Base-by-base conservation (phyloP, 2,888 invertebrate species). In the Tinea trinotella region DNA sequence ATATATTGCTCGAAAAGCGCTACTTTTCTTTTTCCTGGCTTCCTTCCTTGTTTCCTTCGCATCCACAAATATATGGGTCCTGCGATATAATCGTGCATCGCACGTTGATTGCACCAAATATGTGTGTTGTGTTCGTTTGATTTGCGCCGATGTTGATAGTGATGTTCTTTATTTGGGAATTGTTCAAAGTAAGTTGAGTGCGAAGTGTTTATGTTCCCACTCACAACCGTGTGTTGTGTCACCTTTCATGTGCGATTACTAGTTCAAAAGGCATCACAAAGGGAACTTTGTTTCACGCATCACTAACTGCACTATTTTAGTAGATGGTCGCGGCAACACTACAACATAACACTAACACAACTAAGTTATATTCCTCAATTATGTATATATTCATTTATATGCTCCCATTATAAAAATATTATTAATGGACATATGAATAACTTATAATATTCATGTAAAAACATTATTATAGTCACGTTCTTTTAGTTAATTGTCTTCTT, bases 241-340 rank as follows among this genome's bases (percentile, higher is more conserved):
- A 30, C 3, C 40, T 40, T 40, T 40, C 13, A 7, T 40, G 40
- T 7, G 13, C 40, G 40, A 40, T 40, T 12, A 40, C 13, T 4
- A 12, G 10, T 40, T 40, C 13, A 40, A 15, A 40, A 15, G 40
- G 13, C 40, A 30, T 30, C 30, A 30, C 30, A 30, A 30, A 7
- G n/a, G 40, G 40, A 13, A 15, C 40, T 40, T 40, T 35, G 35
- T 35, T 9, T 40, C 12, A 15, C 40, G 40, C 40, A 15, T 40
- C 40, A 40, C 40, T 40, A 40, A 40, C 40, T 40, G 13, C 15
- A 7, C 40, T 40, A 40, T 40, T 40, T 40, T 40, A 13, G 40
- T n/a, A 40, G 1, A 7, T 2, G 12, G 40, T 3, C 7, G 40
- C 40, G 13, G 7, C 40, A 2, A 13, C 40, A 6, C 15, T n/a